Conservation (phyloP, 1,140 invertebrate species). For the Parasteatoda tepidariorum region DNA sequence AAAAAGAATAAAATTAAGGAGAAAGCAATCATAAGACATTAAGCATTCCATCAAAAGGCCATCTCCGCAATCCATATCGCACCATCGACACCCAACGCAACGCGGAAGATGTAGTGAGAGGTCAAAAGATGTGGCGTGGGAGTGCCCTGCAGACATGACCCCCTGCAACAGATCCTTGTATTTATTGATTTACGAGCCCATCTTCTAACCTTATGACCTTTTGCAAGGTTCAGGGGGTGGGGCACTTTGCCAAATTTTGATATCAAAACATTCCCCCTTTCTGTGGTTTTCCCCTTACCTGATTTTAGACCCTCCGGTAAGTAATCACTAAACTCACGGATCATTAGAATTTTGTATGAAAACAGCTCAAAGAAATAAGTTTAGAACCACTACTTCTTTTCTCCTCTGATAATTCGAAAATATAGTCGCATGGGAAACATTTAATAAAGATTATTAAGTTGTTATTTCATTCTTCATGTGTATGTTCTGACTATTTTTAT, state of each 20-base stretch:
- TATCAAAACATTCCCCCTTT: constrained; percentile 29
- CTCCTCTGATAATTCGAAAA: no score
- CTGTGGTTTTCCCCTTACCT: neutral
- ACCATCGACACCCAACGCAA: constrained; percentile 14
- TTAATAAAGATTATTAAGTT: no score
- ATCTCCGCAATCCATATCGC: neutral
- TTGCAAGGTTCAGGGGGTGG: constrained; percentile 22
- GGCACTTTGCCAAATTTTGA: constrained; percentile 38
- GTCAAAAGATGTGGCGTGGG: constrained; percentile 43
- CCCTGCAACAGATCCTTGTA: constrained; percentile 1
- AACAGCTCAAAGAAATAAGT: no score
- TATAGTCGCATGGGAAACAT: no score
- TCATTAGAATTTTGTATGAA: no score
- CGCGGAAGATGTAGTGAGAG: neutral
- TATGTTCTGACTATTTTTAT: no score
- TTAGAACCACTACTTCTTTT: no score
- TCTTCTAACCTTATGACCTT: constrained; percentile 8
- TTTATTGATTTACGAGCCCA: constrained; percentile 58
- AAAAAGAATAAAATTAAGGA: neutral
- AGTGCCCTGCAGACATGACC: constrained; percentile 16
- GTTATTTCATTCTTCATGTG: no score
- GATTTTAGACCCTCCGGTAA: neutral
- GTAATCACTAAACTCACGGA: no score
- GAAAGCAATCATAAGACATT: neutral
- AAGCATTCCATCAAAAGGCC: neutral